phyloP scores from a whole-genome alignment of 2,113 vertebrate genomes.

The Oryzias celebensis region DNA sequence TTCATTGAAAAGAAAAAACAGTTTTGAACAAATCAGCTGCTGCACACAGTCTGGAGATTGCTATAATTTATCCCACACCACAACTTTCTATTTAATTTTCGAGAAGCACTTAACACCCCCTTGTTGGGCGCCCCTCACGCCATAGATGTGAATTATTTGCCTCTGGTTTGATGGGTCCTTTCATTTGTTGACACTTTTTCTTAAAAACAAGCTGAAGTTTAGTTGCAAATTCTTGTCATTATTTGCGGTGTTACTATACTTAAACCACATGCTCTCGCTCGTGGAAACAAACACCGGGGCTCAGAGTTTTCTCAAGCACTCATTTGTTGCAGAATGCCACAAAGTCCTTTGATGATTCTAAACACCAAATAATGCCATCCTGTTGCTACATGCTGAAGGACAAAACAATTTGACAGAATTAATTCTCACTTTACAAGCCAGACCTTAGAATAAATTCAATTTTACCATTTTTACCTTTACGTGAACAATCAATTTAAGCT shows the following conservation, averaged over 20 bases:
- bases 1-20: conserved; percentile 42
- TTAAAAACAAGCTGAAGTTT: conserved; percentile 23
- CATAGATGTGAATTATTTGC: not conserved
- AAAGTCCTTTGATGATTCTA: conserved; percentile 38
- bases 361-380: conserved; percentile 43
- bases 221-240: conserved; percentile 34
- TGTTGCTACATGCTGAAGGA: conserved; percentile 24
- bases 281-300: conserved; percentile 23
- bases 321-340: conserved; percentile 37
- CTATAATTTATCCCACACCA: conserved; percentile 22
- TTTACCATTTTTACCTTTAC: conserved; percentile 19
- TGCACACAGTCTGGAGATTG: conserved; percentile 15
- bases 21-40: conserved; percentile 21
- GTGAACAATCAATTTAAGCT: conserved; percentile 6
- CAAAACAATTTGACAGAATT: conserved; percentile 40
- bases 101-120: conserved; percentile 17
- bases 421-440: conserved; percentile 9
- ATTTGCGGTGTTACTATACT: conserved; percentile 33
- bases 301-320: conserved; percentile 36
- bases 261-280: conserved; percentile 29
- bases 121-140: conserved; percentile 19
- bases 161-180: conserved; percentile 23
- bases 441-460: conserved; percentile 7
- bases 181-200: conserved; percentile 15
- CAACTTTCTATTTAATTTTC: conserved; percentile 11